phyloP scores from a whole-genome alignment of 2,113 vertebrate species.

The Zosterops hypoxanthus region DNA sequence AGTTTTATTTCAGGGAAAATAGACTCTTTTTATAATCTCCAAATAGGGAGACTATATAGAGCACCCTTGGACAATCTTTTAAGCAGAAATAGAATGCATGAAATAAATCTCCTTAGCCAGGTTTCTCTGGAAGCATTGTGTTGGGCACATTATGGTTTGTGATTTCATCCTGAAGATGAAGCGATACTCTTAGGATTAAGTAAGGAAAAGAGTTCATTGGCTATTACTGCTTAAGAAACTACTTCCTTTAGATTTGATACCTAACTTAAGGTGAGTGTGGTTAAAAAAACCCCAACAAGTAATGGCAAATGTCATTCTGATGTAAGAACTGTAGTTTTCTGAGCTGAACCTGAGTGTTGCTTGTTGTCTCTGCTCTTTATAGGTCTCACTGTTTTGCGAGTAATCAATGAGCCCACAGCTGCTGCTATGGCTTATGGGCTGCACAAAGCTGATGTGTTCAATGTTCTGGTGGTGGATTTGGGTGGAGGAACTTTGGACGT shows the following conservation, averaged over 20 bases:
- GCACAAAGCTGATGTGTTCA: conserved; percentile 91
- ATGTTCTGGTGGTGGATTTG: conserved; percentile 95
- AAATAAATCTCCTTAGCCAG: not conserved
- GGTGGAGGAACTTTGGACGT: conserved; percentile 97
- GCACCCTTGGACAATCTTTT: not conserved
- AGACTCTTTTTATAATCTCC: not conserved
- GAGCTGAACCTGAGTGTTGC: not conserved
- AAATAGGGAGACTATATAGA: not conserved
- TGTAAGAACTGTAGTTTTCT: not conserved
- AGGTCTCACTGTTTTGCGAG: conserved; percentile 89
- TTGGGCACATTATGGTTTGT: not conserved
- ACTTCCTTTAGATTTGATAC: not conserved
- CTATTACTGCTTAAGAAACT: not conserved
- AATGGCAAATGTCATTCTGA: not conserved
- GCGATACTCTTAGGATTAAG: not conserved
- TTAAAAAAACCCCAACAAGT: not conserved
- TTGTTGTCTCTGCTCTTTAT: not conserved
- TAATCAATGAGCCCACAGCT: conserved; percentile 96
- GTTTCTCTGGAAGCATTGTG: not conserved
- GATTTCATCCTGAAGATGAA: not conserved
- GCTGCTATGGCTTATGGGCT: conserved; percentile 98
- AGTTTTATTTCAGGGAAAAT: not conserved
- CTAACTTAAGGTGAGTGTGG: not conserved
- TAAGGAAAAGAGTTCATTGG: not conserved
- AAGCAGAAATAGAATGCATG: not conserved